Evolutionary conservation across 1,140 invertebrate genomes (phyloP).

Genomic region (Drosophila lowei): DNA sequence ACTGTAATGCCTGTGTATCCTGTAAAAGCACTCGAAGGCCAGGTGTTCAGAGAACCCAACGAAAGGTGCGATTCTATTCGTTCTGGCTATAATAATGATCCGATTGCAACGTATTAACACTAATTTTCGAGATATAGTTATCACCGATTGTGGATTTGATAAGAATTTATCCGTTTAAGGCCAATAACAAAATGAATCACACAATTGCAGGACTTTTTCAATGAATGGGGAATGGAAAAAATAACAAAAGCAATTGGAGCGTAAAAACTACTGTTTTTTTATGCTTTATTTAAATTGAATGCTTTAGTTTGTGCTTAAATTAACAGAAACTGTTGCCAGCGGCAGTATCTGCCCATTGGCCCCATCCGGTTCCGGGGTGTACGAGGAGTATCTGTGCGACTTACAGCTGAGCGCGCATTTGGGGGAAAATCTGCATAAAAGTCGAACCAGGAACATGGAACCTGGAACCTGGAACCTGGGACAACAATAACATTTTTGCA

Average conservation of each 20-base stretch:
- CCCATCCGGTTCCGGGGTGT: slow-evolving; percentile 7
- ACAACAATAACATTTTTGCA: slow-evolving; percentile 76
- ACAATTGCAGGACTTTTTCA: slow-evolving; percentile 5
- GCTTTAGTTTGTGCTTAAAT: slow-evolving; percentile 61
- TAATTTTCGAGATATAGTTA: too few species aligned
- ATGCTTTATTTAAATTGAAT: slow-evolving; percentile 49
- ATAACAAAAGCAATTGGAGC: slow-evolving; percentile 28
- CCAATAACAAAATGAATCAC: too few species aligned
- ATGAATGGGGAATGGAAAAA: not conserved
- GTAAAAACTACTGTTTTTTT: slow-evolving; percentile 41
- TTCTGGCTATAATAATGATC: too few species aligned
- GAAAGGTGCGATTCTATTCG: too few species aligned
- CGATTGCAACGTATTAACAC: too few species aligned
- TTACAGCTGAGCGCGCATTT: slow-evolving; percentile 69
- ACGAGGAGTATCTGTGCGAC: slow-evolving; percentile 51
- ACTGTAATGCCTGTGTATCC: too few species aligned
- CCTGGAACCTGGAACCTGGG: not conserved
- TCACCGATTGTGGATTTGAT: too few species aligned
- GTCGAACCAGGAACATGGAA: slow-evolving; percentile 8
- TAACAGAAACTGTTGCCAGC: slow-evolving; percentile 50
- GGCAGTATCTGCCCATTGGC: slow-evolving; percentile 28
- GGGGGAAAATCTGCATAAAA: slow-evolving; percentile 65
- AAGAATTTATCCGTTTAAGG: too few species aligned
- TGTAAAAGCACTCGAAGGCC: too few species aligned
- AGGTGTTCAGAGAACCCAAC: too few species aligned